Conservation (phyloP, 2,888 invertebrate genomes). For the Cotesia congregata region DNA sequence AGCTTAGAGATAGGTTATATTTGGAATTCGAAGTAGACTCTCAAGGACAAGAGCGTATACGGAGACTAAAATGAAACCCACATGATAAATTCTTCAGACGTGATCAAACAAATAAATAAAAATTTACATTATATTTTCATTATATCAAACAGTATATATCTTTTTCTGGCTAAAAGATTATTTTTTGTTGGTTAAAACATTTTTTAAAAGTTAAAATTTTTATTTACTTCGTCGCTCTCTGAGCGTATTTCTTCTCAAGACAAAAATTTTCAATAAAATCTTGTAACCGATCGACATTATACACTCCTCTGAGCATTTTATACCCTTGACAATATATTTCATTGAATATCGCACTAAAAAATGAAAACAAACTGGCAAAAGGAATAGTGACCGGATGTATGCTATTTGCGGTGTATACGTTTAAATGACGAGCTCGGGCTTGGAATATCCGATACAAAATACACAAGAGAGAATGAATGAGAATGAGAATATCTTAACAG, state of each 20-base stretch:
- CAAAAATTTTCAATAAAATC: slow-evolving; percentile 24
- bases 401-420: slow-evolving; percentile 16
- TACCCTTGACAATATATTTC: slow-evolving; percentile 53
- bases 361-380: slow-evolving; percentile 56
- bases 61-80: neutral
- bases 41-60: slow-evolving; percentile 1
- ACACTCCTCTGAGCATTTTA: neutral
- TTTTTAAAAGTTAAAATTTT: neutral
- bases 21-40: slow-evolving; percentile 13
- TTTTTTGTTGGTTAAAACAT: neutral
- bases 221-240: neutral
- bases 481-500: slow-evolving; percentile 44
- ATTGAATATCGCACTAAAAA: slow-evolving; percentile 54
- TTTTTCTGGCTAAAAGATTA: neutral
- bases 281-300: neutral
- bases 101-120: slow-evolving; percentile 4
- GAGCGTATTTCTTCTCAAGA: neutral
- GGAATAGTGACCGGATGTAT: slow-evolving; percentile 21
- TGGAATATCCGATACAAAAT: slow-evolving; percentile 44
- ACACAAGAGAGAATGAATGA: slow-evolving; percentile 44
- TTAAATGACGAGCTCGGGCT: slow-evolving; percentile 38
- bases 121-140: slow-evolving; percentile 10
- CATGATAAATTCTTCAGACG: neutral
- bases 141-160: neutral
- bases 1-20: slow-evolving; percentile 1